Conservation (phyloP, 2,113 vertebrate species). For the Corythaixoides concolor region DNA sequence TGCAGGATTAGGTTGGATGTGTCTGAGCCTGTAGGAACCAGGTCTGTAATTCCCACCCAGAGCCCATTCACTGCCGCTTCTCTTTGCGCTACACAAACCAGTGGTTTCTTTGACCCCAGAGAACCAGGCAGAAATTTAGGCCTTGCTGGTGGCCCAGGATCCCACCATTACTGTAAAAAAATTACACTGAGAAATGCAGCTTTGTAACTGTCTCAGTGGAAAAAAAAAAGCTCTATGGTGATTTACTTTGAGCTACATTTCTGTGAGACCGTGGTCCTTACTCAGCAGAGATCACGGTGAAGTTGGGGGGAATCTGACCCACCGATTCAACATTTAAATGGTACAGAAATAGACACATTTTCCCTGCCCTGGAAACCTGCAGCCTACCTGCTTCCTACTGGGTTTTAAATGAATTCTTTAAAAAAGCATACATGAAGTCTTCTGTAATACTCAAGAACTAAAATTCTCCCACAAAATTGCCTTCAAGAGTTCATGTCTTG, state of each 20-base stretch:
- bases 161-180: neutral
- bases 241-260: slow-evolving; percentile 6
- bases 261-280: neutral
- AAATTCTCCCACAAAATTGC: neutral
- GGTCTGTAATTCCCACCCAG: neutral
- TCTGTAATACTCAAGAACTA: neutral
- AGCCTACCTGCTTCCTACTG: neutral
- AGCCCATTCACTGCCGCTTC: neutral
- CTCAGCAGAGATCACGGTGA: neutral
- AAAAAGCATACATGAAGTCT: neutral
- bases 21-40: neutral
- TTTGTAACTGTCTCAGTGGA: neutral
- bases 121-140: neutral
- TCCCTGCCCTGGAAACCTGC: neutral
- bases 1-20: neutral
- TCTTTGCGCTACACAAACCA: neutral
- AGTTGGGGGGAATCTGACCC: neutral
- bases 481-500: neutral
- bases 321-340: neutral
- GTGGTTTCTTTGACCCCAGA: neutral
- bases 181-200: neutral
- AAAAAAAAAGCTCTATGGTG: neutral
- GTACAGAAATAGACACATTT: neutral
- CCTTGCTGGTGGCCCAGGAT: neutral
- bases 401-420: slow-evolving; percentile 14